These are phyloP conservation scores for Zosterops lateralis DNA, from an alignment of 2,113 vertebrate genomes.

Conservation along the genomic window DNA sequence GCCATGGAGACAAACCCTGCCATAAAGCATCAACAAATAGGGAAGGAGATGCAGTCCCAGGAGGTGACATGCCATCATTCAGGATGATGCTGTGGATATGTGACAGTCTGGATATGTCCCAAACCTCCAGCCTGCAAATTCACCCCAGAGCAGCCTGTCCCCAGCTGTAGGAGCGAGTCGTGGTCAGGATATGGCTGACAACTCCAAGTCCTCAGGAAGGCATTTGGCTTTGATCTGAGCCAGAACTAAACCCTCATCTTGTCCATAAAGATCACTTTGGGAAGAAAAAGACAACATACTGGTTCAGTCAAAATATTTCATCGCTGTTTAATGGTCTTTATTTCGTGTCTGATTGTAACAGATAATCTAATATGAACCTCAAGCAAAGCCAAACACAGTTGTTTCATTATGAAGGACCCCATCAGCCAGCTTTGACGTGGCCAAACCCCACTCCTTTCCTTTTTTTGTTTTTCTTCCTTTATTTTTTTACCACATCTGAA, in stretches of 20 bases:
- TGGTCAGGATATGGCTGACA: not conserved
- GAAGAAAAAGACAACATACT: slow-evolving; percentile 6
- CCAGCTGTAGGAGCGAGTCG: rapidly evolving
- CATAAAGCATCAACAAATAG: not conserved
- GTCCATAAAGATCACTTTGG: slow-evolving; percentile 19
- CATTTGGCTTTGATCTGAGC: slow-evolving; percentile 4
- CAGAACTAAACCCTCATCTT: slow-evolving; percentile 6
- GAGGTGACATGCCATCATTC: not conserved
- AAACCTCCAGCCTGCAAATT: not conserved
- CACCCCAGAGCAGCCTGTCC: not conserved
- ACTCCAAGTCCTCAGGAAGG: not conserved
- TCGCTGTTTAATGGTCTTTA: not conserved
- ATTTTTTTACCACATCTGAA: not conserved
- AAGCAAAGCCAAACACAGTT: slow-evolving; percentile 34
- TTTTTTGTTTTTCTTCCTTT: not conserved
- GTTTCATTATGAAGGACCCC: slow-evolving; percentile 4
- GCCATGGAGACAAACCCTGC: rapidly evolving
- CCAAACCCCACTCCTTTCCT: not conserved
- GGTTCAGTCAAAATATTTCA: slow-evolving; percentile 52
- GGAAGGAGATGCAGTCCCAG: not conserved
- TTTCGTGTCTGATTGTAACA: slow-evolving; percentile 21
- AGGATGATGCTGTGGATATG: not conserved
- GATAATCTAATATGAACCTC: slow-evolving; percentile 34
- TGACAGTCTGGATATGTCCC: not conserved
- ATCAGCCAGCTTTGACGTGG: not conserved